Evolutionary conservation across 1,140 invertebrate genomes (phyloP), one percentile per base, ranked within the genome.

Genomic region (Scaptomyza hsui): DNA sequence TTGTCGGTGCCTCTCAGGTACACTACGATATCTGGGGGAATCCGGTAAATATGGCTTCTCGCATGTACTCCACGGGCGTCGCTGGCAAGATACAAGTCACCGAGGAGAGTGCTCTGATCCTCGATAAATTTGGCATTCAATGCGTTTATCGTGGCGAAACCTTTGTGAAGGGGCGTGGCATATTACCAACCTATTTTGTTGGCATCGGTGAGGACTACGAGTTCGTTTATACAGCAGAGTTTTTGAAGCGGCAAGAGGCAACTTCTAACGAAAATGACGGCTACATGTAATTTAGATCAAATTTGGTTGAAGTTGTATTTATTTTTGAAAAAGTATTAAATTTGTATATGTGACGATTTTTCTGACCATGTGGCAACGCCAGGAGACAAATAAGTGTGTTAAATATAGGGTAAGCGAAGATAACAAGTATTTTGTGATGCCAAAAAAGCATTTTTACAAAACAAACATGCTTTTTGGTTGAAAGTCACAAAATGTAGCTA

Each of bases 31-130:
- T 98, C 74, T 98, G 97, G 97, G 97, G 97, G 0, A 95, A 98
- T 92, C 95, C 97, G 1, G 97, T 98, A 0, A 99, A 99, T 92
- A 96, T 98, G 93, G 97, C 97, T 0, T 98, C 97, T 4, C 93
- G 98, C 72, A 98, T 98, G 96, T 96, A 97, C 75, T 96, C 95
- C 0, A 96, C 95, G 0, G 97, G 97, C 15, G 90, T 94, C 65
- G 92, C 94, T 12, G 96, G 95, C 35, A 94, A 94, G 86, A 97
- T 98, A 78, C 96, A 97, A 89, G 94, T 96, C 0, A 95, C 96
- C 2, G 93, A 95, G 89, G 93, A 94, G 19, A 96, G 95, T 1
- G 95, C 95, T 0, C 77, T 92, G 7, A 93, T 96, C 16, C 92
- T 97, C 4, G 91, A 94, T 53, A 32, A 60, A 3, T 78, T 39